Evolutionary conservation across 1,140 invertebrate genomes (phyloP).

Genomic region (Idris sp.): DNA sequence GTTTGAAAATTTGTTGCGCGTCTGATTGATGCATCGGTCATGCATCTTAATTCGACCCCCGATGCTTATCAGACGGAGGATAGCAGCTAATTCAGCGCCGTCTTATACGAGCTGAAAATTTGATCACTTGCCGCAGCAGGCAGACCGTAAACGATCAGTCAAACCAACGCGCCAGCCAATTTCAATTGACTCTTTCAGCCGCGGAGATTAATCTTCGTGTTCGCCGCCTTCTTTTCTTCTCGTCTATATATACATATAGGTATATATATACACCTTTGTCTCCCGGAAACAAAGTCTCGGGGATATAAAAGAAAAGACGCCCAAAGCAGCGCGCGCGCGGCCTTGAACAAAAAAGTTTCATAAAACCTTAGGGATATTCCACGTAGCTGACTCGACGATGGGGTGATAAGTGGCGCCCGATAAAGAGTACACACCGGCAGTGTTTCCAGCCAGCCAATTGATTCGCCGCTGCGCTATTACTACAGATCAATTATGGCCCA

Average conservation of each 20-base stretch:
- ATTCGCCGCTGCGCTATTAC: slow-evolving; percentile 46
- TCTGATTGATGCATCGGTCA: slow-evolving; percentile 55
- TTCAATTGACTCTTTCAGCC: slow-evolving; percentile 63
- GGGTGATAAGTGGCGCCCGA: slow-evolving; percentile 57
- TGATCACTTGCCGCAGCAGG: slow-evolving; percentile 56
- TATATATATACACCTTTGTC: slow-evolving; percentile 61
- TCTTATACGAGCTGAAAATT: slow-evolving; percentile 59
- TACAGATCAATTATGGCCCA: slow-evolving; percentile 39
- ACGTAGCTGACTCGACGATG: slow-evolving; percentile 33
- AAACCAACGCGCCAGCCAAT: slow-evolving; percentile 62
- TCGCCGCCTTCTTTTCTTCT: slow-evolving; percentile 41
- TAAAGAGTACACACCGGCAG: slow-evolving; percentile 55
- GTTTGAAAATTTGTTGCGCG: too few species aligned
- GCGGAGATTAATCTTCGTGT: slow-evolving; percentile 62
- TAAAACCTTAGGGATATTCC: too few species aligned
- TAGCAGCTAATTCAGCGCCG: too few species aligned
- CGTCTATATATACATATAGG: too few species aligned
- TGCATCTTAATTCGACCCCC: slow-evolving; percentile 29
- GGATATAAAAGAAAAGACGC: slow-evolving; percentile 52
- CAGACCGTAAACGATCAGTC: slow-evolving; percentile 61
- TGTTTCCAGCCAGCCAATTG: slow-evolving; percentile 34
- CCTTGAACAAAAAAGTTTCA: slow-evolving; percentile 52
- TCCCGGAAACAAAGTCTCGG: slow-evolving; percentile 56
- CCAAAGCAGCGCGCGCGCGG: slow-evolving; percentile 3
- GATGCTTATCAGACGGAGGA: slow-evolving; percentile 55